Conservation (phyloP, 2,797 vertebrate genomes). For the Gymnopithys bicolor region DNA sequence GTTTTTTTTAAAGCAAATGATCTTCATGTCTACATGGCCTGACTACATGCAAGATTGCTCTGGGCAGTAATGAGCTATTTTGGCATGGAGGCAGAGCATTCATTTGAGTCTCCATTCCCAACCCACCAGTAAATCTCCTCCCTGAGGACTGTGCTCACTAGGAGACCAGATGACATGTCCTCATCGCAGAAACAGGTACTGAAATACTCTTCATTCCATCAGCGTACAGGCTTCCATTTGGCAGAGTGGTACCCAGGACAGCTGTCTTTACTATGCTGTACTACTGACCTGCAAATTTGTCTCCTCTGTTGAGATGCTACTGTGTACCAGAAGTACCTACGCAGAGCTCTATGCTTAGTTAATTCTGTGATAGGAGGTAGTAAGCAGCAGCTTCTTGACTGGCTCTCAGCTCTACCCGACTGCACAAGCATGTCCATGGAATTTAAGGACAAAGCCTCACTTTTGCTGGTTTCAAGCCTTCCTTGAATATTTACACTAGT, state of each 20-base stretch:
- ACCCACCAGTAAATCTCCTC: not conserved
- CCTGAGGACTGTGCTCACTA: not conserved
- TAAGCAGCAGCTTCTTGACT: not conserved
- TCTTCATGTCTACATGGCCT: not conserved
- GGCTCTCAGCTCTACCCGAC: rapidly evolving
- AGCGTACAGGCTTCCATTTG: not conserved
- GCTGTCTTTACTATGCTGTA: not conserved
- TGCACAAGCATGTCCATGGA: rapidly evolving
- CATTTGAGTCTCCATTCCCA: not conserved
- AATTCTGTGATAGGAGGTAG: not conserved
- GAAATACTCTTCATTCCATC: not conserved
- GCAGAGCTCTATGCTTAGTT: not conserved
- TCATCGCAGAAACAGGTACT: not conserved
- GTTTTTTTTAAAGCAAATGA: not conserved
- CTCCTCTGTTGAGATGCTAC: not conserved
- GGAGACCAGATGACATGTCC: not conserved
- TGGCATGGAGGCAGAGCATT: not conserved
- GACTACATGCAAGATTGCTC: not conserved
- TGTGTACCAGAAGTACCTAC: not conserved
- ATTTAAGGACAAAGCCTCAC: not conserved
- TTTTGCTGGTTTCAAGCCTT: not conserved
- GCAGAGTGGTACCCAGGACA: not conserved
- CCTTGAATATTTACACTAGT: not conserved
- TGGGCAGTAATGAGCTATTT: not conserved
- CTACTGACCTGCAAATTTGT: not conserved